Conservation (phyloP, 2,113 vertebrate genomes). For the Ramphastos sulfuratus region DNA sequence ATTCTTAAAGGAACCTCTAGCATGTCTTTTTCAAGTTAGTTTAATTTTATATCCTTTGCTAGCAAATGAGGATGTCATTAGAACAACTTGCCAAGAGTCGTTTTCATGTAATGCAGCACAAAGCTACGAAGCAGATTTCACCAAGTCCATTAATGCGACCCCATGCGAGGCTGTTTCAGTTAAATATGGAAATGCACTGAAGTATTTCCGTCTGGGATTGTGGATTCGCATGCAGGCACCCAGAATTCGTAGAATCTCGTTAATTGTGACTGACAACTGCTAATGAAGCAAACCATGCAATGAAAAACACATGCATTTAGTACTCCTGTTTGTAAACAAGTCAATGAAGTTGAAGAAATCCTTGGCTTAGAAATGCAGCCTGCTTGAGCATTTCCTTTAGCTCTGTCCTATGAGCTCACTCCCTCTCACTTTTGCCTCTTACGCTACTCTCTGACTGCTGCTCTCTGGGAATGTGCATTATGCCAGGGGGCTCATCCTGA, state of each 20-base stretch:
- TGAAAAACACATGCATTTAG: constrained; percentile 43
- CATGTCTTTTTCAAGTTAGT: constrained; percentile 13
- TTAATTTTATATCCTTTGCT: constrained; percentile 35
- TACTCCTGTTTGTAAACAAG: neutral
- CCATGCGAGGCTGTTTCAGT: constrained; percentile 59
- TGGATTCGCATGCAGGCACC: constrained; percentile 55
- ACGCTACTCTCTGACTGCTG: neutral
- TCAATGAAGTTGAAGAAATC: neutral
- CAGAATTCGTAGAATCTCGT: constrained; percentile 19
- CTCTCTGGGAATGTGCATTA: neutral
- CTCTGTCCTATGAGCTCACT: neutral
- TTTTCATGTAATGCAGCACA: constrained; percentile 53
- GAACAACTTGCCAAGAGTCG: constrained; percentile 19
- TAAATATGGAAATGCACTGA: constrained; percentile 35
- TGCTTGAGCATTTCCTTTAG: neutral
- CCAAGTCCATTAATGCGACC: constrained; percentile 63
- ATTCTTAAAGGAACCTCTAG: constrained; percentile 17
- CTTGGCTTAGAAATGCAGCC: neutral
- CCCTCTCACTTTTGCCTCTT: neutral
- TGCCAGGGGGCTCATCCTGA: neutral
- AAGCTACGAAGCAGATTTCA: constrained; percentile 72
- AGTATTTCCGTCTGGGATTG: constrained; percentile 13
- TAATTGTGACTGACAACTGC: constrained; percentile 47
- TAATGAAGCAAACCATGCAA: constrained; percentile 60
- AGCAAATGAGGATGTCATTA: constrained; percentile 36